Conservation (phyloP, 2,113 vertebrate genomes). For the Protobothrops flavoviridis region DNA sequence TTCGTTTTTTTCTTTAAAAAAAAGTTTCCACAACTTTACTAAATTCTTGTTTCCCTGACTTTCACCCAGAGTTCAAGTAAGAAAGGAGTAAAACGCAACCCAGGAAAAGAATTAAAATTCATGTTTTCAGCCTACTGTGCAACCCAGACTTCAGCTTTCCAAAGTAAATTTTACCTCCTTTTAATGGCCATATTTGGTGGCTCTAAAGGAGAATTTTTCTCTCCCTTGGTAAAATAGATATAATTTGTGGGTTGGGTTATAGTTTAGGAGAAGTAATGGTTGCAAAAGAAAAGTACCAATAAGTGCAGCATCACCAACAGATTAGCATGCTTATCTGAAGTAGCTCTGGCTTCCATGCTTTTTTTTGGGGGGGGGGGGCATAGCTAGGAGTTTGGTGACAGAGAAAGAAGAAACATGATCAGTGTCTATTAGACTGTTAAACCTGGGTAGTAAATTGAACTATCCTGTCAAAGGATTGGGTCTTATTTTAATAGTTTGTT, state of each 20-base stretch:
- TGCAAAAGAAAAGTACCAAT: background rate
- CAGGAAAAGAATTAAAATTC: background rate
- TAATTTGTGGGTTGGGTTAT: background rate
- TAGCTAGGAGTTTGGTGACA: background rate
- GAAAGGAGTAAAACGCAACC: background rate
- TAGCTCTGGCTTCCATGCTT: background rate
- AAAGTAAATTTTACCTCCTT: background rate
- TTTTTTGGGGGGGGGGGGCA: too few species aligned
- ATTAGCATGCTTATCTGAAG: fast-evolving
- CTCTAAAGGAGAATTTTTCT: background rate
- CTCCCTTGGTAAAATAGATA: background rate
- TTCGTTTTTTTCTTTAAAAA: conserved; percentile 35
- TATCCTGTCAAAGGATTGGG: background rate
- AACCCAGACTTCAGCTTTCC: background rate
- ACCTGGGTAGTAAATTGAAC: background rate
- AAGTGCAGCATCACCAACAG: background rate
- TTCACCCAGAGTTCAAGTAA: background rate
- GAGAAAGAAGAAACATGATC: background rate
- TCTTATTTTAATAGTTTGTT: background rate
- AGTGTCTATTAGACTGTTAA: background rate
- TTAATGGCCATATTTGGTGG: background rate
- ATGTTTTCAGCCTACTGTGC: conserved; percentile 12
- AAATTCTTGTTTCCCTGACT: conserved; percentile 46
- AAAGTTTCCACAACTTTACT: conserved; percentile 59
- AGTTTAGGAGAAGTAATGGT: background rate